phyloP scores from a whole-genome alignment of 2,113 vertebrate genomes.

The Thinocorus orbignyianus region DNA sequence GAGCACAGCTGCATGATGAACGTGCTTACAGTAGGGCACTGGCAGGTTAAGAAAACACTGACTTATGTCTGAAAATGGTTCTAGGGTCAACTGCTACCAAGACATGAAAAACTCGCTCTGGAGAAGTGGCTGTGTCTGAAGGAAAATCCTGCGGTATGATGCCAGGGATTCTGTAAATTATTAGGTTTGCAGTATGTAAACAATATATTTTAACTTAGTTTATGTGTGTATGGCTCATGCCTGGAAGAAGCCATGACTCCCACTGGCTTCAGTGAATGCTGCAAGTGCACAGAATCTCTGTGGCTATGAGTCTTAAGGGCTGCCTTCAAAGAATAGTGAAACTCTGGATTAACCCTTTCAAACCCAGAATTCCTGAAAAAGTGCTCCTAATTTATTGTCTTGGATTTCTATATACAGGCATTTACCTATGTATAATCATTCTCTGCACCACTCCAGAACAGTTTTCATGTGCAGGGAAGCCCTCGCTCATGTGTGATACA shows the following conservation, averaged over 20 bases:
- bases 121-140: not conserved
- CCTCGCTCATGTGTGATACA: accelerated
- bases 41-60: slow-evolving; percentile 52
- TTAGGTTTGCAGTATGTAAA: not conserved
- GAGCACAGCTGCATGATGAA: slow-evolving; percentile 1
- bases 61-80: slow-evolving; percentile 2
- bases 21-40: slow-evolving; percentile 18
- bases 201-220: not conserved
- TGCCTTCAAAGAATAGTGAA: not conserved
- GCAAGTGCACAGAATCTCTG: not conserved
- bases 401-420: accelerated
- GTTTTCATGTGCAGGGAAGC: not conserved
- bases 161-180: not conserved
- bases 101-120: not conserved
- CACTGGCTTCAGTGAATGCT: not conserved
- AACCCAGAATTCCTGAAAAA: not conserved
- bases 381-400: not conserved
- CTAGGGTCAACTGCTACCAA: slow-evolving; percentile 49
- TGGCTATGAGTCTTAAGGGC: not conserved
- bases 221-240: not conserved
- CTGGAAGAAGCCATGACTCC: not conserved
- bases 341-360: slow-evolving; percentile 17
- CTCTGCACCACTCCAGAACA: not conserved
- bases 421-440: not conserved
- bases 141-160: not conserved